Evolutionary conservation across 2,113 vertebrate species (phyloP).

Genomic region (Malurus elegans): DNA sequence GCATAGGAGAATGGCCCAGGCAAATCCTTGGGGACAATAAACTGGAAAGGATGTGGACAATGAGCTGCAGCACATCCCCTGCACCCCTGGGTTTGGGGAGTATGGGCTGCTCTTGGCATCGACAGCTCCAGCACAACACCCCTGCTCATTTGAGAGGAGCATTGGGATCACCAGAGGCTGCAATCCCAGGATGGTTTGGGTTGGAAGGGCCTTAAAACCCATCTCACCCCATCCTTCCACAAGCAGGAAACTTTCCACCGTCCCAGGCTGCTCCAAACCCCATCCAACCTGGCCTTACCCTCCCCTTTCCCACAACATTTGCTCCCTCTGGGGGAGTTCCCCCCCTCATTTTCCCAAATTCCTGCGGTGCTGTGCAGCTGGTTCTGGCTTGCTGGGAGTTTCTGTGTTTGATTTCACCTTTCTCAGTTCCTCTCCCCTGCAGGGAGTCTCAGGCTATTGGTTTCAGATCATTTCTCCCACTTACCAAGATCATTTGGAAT

Average conservation of each 20-base stretch:
- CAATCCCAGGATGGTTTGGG: not conserved
- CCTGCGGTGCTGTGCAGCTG: not conserved
- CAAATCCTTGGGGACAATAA: not conserved
- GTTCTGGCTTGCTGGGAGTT: accelerated
- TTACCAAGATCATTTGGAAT: not conserved
- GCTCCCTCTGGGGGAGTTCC: not conserved
- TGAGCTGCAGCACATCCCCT: not conserved
- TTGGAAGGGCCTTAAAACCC: not conserved
- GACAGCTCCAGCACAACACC: not conserved
- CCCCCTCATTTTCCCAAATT: not conserved
- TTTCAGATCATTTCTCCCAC: slow-evolving; percentile 24
- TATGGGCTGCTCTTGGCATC: not conserved
- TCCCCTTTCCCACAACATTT: not conserved
- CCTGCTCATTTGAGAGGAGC: not conserved
- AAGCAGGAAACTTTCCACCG: not conserved
- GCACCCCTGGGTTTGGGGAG: not conserved
- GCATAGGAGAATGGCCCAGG: not conserved
- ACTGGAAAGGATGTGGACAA: not conserved
- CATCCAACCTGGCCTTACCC: not conserved
- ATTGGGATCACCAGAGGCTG: not conserved
- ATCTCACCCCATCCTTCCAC: accelerated
- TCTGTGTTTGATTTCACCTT: not conserved
- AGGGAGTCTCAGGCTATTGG: not conserved
- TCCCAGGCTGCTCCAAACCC: not conserved
- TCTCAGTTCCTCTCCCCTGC: not conserved